Evolutionary conservation across 2,797 vertebrate species (phyloP), one percentile per base, ranked within the genome.

Genomic region (Semaprochilodus insignis): DNA sequence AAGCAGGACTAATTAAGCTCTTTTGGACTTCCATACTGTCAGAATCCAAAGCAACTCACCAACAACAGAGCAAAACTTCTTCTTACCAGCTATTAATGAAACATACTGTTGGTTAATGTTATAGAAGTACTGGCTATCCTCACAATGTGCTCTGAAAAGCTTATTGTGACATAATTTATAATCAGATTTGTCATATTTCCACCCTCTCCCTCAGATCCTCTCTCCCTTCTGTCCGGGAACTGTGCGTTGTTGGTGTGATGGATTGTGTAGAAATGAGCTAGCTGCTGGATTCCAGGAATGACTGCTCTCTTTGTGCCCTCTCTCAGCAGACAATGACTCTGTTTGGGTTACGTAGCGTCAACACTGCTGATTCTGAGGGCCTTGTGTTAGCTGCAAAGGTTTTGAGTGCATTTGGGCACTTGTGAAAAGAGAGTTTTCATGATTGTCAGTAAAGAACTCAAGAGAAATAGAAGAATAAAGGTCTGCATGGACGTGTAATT

Each of bases 251-350:
- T 82, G 69, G 17, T 48, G 52, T 71, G 80, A 81, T 78, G 62
- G 77, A 83, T 83, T 76, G 65, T 19, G 36, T n/a, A 13, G 36
- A 69, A 69, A 36, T 44, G 36, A 69, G 83, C 71, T 63, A 81
- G 75, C 78, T 78, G 71, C 83, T 88, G 89, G 76, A 85, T 81
- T 81, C 57, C 66, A 84, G 71, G 73, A 69, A 80, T 88, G 84
- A 89, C 83, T 81, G 86, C 85, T 84, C 67, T 85, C 85, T 88
- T 90, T 88, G 88, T 90, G 66, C 73, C 44, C 66, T 74, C 78
- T 82, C 79, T 82, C 78, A 80, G 77, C 73, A 80, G 80, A 88
- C 78, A 74, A 76, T 88, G 84, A 88, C 82, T 84, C 84, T 82
- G 76, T 74, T 59, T 72, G 77, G 59, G 48, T 75, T 75, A 72